phyloP scores from a whole-genome alignment of 2,113 vertebrate species.

The Lanius collurio region DNA sequence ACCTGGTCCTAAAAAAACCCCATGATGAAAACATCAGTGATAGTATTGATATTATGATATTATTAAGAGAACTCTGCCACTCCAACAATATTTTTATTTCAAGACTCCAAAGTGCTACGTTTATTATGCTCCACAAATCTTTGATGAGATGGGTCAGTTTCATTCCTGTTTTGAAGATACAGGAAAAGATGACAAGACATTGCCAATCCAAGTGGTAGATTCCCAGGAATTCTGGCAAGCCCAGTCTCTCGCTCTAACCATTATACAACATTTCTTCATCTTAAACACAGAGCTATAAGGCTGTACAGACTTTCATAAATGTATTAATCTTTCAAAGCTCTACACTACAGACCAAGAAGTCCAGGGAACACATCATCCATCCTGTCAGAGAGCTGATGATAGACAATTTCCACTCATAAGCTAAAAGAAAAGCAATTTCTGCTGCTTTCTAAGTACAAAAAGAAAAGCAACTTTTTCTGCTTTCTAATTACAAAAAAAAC shows the following conservation, averaged over 20 bases:
- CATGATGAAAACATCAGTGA: background rate
- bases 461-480: background rate
- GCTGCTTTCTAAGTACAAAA: constrained; percentile 6
- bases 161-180: background rate
- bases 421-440: background rate
- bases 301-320: background rate
- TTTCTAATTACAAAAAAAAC: background rate
- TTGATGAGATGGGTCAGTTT: background rate
- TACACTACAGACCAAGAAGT: background rate
- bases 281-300: background rate
- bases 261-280: background rate
- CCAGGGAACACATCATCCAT: background rate
- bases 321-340: constrained; percentile 3
- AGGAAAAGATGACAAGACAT: background rate
- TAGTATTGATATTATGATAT: background rate
- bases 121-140: constrained; percentile 3
- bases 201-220: background rate
- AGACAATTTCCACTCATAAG: background rate
- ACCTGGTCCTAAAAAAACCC: background rate
- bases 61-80: background rate
- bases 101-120: background rate
- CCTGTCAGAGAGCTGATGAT: background rate
- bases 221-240: background rate
- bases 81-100: constrained; percentile 4
- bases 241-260: background rate